Evolutionary conservation across 1,140 invertebrate genomes (phyloP).

Genomic region (Heliconius hermathena): DNA sequence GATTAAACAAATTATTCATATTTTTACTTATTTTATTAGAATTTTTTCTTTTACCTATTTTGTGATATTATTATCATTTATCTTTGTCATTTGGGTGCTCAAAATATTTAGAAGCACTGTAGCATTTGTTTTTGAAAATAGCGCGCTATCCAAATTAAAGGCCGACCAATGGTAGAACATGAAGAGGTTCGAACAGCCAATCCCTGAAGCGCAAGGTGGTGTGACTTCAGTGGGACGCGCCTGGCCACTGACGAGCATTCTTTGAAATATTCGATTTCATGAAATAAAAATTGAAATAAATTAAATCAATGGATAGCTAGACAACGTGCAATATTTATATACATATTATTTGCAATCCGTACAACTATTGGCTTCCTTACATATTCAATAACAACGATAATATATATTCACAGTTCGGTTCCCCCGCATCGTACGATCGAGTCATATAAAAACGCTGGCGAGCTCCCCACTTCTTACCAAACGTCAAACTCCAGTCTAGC

Average conservation of each 20-base stretch:
- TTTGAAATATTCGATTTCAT: conserved; percentile 43
- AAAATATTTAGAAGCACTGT: not conserved
- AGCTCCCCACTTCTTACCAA: conserved; percentile 74
- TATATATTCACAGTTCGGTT: conserved; percentile 36
- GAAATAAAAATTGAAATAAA: conserved; percentile 40
- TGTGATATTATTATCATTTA: not conserved
- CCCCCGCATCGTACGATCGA: conserved; percentile 77
- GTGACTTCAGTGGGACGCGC: conserved; percentile 72
- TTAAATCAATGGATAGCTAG: not conserved
- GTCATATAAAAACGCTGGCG: conserved; percentile 71
- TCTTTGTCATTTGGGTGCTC: not conserved
- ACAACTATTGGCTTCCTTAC: not conserved
- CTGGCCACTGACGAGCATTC: conserved; percentile 31
- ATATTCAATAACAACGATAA: conserved; percentile 35
- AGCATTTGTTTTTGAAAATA: conserved; percentile 36
- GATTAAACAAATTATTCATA: not conserved
- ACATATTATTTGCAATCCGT: conserved; percentile 13
- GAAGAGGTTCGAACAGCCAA: conserved; percentile 53
- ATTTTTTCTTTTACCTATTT: not conserved
- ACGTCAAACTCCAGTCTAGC: conserved; percentile 68
- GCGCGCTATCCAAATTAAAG: conserved; percentile 46
- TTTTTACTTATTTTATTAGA: not conserved
- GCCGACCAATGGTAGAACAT: conserved; percentile 57
- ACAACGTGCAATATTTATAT: conserved; percentile 12
- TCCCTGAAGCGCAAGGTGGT: conserved; percentile 64